phyloP scores from a whole-genome alignment of 2,888 invertebrate species.

The Petrolisthes cinctipes region DNA sequence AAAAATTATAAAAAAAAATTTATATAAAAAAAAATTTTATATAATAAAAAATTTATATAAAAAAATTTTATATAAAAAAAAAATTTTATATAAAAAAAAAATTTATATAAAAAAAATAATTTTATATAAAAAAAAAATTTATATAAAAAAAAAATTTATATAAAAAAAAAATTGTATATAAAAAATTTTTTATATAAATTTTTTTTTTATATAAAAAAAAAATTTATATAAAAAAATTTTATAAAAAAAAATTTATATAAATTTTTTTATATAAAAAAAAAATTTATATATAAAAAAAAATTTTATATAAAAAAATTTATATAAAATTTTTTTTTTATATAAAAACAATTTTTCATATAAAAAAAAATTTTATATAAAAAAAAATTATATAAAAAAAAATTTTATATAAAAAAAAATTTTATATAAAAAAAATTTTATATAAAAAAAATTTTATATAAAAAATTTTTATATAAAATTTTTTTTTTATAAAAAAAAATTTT shows the following conservation, averaged over 20 bases:
- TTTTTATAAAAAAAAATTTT: too few relatives aligned
- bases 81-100: not conserved
- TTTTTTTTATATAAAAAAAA: not conserved
- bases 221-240: slow-evolving; percentile 24
- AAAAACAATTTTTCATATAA: slow-evolving; percentile 24
- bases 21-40: not conserved
- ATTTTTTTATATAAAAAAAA: slow-evolving; percentile 11
- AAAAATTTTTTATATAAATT: slow-evolving; percentile 18
- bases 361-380: too few relatives aligned
- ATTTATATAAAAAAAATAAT: slow-evolving; percentile 17
- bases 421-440: not conserved
- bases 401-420: too few relatives aligned
- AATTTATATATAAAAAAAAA: not conserved
- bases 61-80: not conserved
- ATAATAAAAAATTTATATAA: not conserved
- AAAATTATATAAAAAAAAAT: slow-evolving; percentile 30
- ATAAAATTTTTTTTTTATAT: slow-evolving; percentile 30
- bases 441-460: not conserved
- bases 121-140: slow-evolving; percentile 17
- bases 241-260: slow-evolving; percentile 26
- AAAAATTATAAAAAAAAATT: not conserved
- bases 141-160: slow-evolving; percentile 19
- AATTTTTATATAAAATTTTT: too few relatives aligned
- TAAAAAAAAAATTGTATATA: slow-evolving; percentile 11
- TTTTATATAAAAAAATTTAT: slow-evolving; percentile 1